These are phyloP conservation scores for Drosophila pegasa DNA, from an alignment of 2,888 invertebrate genomes.

Conservation along the genomic window DNA sequence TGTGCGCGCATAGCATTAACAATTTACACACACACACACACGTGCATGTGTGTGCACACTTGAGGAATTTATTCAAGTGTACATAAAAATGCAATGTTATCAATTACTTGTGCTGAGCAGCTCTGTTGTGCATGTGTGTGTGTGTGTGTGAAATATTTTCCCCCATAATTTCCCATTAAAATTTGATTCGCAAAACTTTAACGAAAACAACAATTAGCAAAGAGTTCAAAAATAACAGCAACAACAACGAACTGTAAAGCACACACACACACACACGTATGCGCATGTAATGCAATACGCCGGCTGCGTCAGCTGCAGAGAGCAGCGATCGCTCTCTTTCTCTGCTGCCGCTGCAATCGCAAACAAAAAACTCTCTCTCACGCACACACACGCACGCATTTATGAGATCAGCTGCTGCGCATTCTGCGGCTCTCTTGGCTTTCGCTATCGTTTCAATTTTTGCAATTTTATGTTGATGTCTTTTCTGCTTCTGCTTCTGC, in stretches of 20 bases:
- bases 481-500: neutral
- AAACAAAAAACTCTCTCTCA: slow-evolving; percentile 7
- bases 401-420: slow-evolving; percentile 45
- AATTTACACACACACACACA: neutral
- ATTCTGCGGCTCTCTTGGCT: slow-evolving; percentile 27
- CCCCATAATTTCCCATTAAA: slow-evolving; percentile 2
- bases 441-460: slow-evolving; percentile 37
- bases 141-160: neutral
- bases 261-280: neutral
- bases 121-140: neutral
- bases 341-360: neutral
- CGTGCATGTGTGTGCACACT: neutral
- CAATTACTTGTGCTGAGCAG: slow-evolving; percentile 37
- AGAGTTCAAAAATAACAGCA: slow-evolving; percentile 15
- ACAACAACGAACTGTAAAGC: slow-evolving; percentile 3
- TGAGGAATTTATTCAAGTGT: neutral
- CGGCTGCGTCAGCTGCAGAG: slow-evolving; percentile 24
- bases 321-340: slow-evolving; percentile 14
- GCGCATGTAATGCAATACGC: slow-evolving; percentile 16
- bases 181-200: slow-evolving; percentile 7
- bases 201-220: slow-evolving; percentile 25
- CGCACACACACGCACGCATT: neutral
- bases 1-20: slow-evolving; percentile 3
- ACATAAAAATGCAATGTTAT: slow-evolving; percentile 33
- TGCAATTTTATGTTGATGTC: slow-evolving; percentile 9